Evolutionary conservation across 1,140 invertebrate genomes (phyloP), one percentile per base, ranked within the genome.

Genomic region (Ephestia elutella): DNA sequence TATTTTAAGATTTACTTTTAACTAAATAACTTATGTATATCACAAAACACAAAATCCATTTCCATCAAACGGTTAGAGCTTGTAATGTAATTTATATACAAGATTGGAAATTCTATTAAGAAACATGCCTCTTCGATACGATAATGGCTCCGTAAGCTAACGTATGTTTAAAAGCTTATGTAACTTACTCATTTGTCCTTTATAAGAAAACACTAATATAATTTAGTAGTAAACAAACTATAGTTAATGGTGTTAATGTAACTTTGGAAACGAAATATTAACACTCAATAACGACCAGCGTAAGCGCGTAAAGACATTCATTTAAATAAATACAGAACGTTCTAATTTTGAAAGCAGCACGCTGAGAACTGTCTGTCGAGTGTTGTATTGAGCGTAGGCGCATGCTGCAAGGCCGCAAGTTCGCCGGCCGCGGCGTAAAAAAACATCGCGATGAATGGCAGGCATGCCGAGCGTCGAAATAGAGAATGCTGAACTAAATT

Each of bases 371-470:
- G 19, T n/a, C 21, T 61, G 67, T 63, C 57, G 59, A 60, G 63
- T 57, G 62, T 57, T 65, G 44, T 56, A 55, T 57, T 9, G 66
- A 56, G 70, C 70, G 81, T 78, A 78, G 75, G 74, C 74, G 74
- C 82, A 69, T 48, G 32, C 54, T 44, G 63, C 73, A 85, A 85
- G 82, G 80, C 76, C 79, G 81, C 59, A 72, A 60, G 79, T 85
- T 85, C 78, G 80, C 66, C 79, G 82, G 56, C 79, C 80, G 77
- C 70, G 58, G 48, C 63, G 72, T 55, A 70, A 75, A 78, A 80
- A 75, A 75, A 53, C 50, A 62, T 63, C 56, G 58, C 69, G 69
- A 86, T 86, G 82, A 86, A 86, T 86, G 83, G 71, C 73, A 44
- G 13, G n/a, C 38, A 32, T 32, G 9, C 30, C 30, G 30, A 11